phyloP scores from a whole-genome alignment of 2,113 vertebrate species.

The Sander vitreus region DNA sequence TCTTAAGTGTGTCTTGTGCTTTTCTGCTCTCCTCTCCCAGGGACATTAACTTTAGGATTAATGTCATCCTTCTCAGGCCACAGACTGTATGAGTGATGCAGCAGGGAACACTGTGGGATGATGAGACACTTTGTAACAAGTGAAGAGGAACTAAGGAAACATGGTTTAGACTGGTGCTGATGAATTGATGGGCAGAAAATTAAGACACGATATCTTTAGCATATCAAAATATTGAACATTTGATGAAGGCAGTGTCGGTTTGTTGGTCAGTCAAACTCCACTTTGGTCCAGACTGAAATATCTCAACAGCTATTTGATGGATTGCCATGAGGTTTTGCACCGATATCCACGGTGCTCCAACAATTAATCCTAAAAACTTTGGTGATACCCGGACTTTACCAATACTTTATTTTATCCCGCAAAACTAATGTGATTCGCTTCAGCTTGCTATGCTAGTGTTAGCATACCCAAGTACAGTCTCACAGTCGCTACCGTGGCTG shows the following conservation, averaged over 20 bases:
- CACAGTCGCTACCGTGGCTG: too few species aligned
- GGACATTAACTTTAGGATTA: constrained; percentile 71
- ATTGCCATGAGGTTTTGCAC: neutral
- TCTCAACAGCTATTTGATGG: neutral
- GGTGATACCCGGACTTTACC: neutral
- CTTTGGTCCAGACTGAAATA: neutral
- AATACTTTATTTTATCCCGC: neutral
- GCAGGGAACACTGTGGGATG: neutral
- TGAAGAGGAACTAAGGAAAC: constrained; percentile 26
- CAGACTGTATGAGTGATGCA: constrained; percentile 12
- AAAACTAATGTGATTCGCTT: neutral
- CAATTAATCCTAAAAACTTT: neutral
- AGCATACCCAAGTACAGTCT: neutral
- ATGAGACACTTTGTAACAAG: constrained; percentile 17
- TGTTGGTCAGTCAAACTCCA: neutral
- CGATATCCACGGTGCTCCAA: neutral
- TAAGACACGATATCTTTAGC: neutral
- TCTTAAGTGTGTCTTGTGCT: constrained; percentile 62
- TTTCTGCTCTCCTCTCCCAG: constrained; percentile 38
- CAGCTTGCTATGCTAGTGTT: neutral
- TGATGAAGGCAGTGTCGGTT: neutral
- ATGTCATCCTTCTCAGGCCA: constrained; percentile 43
- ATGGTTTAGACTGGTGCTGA: neutral
- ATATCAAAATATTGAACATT: neutral
- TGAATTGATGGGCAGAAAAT: neutral